Percentiles rank a stretch among this genome's conserved stretches.
Evolutionary conservation across 2,797 vertebrate genomes (phyloP).

Genomic region (Sebastes diploproa): DNA sequence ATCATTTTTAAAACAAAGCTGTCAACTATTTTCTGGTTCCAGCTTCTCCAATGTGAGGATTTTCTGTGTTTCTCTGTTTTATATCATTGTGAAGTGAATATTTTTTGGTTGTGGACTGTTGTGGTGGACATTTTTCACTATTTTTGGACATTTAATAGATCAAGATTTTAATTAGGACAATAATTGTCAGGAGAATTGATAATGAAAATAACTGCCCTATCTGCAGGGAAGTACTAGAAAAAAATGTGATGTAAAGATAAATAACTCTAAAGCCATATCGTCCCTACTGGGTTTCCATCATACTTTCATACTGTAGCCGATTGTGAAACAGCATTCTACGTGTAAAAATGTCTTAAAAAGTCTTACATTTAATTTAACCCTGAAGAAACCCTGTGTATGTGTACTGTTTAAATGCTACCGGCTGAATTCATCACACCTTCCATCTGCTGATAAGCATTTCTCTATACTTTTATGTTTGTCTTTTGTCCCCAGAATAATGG

Average conservation of each 20-base stretch:
- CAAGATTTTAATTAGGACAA: background rate
- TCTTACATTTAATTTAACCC: background rate
- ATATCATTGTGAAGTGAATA: background rate
- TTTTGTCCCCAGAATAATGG: background rate
- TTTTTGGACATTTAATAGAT: background rate
- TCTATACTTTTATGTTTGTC: slow-evolving; percentile 2
- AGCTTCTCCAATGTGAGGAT: background rate
- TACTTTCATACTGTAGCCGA: background rate
- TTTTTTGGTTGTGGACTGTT: background rate
- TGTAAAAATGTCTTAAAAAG: background rate
- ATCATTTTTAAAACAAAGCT: background rate
- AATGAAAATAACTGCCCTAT: background rate
- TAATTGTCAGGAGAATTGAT: background rate
- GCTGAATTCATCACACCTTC: background rate
- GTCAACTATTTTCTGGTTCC: background rate
- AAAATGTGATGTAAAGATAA: background rate
- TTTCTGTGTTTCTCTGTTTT: background rate
- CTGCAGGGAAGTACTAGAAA: background rate
- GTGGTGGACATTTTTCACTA: background rate
- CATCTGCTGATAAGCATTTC: slow-evolving; percentile 7
- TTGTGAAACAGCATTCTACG: background rate
- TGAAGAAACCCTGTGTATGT: background rate
- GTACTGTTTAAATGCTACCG: background rate
- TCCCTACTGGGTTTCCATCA: background rate
- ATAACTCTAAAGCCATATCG: background rate